phyloP scores from a whole-genome alignment of 2,888 invertebrate genomes.

The Zaprionus bogoriensis region DNA sequence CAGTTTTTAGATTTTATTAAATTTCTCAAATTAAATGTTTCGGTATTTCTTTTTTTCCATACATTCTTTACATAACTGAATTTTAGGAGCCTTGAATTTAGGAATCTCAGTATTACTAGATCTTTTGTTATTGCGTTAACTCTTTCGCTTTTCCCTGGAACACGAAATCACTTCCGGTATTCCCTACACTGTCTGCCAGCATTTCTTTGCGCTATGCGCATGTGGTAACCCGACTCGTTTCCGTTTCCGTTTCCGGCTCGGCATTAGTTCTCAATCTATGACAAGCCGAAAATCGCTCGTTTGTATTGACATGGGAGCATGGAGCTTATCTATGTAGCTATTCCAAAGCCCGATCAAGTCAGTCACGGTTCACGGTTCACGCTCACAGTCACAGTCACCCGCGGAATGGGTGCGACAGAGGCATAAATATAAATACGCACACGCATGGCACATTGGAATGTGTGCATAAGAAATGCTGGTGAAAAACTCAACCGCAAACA shows the following conservation, averaged over 20 bases:
- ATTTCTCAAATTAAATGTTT: too few relatives aligned
- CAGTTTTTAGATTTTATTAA: too few relatives aligned
- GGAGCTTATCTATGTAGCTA: slow-evolving; percentile 5
- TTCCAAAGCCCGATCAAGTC: slow-evolving; percentile 4
- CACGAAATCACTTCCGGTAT: too few relatives aligned
- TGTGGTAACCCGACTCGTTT: too few relatives aligned
- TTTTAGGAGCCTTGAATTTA: too few relatives aligned
- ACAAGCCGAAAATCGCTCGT: not conserved
- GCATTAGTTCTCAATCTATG: not conserved
- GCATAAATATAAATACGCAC: not conserved
- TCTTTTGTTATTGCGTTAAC: too few relatives aligned
- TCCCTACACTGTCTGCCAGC: too few relatives aligned
- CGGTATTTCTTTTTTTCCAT: too few relatives aligned
- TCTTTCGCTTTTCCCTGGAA: too few relatives aligned
- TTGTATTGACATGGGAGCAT: not conserved
- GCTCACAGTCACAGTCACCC: not conserved
- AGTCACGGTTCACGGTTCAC: not conserved
- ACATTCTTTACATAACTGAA: too few relatives aligned
- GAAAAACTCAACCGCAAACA: slow-evolving; percentile 49
- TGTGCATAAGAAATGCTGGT: slow-evolving; percentile 19
- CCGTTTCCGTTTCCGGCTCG: not conserved
- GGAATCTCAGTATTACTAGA: too few relatives aligned
- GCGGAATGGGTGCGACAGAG: not conserved
- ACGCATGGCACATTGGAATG: not conserved
- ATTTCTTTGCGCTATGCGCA: too few relatives aligned